Conservation (phyloP, 2,888 invertebrate species). For the Loripinus fragilis region DNA sequence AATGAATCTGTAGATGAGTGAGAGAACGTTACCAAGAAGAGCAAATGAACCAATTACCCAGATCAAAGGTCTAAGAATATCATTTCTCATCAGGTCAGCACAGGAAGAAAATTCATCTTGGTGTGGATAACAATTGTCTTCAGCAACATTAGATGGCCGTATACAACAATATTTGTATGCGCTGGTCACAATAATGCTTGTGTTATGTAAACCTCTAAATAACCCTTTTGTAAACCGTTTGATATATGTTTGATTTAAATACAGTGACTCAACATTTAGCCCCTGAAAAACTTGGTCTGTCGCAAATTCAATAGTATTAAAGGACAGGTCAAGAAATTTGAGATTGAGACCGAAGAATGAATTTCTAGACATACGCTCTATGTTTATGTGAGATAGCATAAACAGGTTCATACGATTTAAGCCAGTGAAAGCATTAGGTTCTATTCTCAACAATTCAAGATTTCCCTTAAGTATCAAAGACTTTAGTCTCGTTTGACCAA, state of each 20-base stretch:
- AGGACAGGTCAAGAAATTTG: background rate
- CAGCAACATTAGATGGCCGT: background rate
- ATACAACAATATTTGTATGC: slow-evolving; percentile 18
- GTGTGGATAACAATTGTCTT: slow-evolving; percentile 45
- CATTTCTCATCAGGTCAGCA: slow-evolving; percentile 17
- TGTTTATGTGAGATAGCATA: background rate
- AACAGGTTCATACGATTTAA: background rate
- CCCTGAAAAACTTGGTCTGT: background rate
- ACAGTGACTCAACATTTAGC: background rate
- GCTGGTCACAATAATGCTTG: background rate
- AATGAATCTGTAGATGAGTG: slow-evolving; percentile 40
- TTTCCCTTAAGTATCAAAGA: background rate
- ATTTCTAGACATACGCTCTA: background rate
- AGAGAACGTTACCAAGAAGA: slow-evolving; percentile 53
- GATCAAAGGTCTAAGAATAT: slow-evolving; percentile 54
- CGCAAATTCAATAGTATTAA: background rate
- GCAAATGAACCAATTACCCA: slow-evolving; percentile 61
- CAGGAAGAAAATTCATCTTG: slow-evolving; percentile 67
- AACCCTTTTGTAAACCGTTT: background rate
- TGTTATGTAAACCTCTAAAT: background rate
- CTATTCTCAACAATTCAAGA: background rate
- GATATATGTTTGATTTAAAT: background rate
- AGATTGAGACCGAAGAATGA: background rate
- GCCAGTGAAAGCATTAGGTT: background rate
- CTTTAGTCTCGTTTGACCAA: background rate